Percentiles rank a stretch among this genome's conserved stretches.
Conservation (phyloP, 2,888 invertebrate genomes). For the Lysandra bellargus region DNA sequence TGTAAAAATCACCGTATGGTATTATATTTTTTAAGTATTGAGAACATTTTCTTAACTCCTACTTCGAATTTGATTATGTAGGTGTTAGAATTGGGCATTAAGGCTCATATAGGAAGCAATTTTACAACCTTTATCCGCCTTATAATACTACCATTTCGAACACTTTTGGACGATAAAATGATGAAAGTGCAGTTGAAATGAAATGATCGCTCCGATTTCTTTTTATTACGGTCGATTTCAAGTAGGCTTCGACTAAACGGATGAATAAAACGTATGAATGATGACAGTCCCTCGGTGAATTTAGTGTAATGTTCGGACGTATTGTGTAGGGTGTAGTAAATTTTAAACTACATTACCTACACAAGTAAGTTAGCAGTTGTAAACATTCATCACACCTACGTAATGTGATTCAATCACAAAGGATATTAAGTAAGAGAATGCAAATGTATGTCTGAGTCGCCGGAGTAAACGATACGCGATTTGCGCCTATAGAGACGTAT, state of each 20-base stretch:
- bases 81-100: slow-evolving; percentile 8
- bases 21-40: background rate
- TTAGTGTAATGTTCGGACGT: slow-evolving; percentile 30
- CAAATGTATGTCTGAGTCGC: slow-evolving; percentile 22
- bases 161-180: background rate
- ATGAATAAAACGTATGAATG: slow-evolving; percentile 9
- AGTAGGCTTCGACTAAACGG: slow-evolving; percentile 12
- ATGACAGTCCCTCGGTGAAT: slow-evolving; percentile 22
- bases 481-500: slow-evolving; percentile 23
- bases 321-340: slow-evolving; percentile 30
- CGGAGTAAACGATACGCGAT: slow-evolving; percentile 27
- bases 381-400: slow-evolving; percentile 34
- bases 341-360: slow-evolving; percentile 32
- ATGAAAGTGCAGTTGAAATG: background rate
- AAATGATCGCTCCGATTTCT: slow-evolving; percentile 7
- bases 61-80: background rate
- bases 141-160: background rate
- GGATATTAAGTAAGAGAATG: slow-evolving; percentile 32
- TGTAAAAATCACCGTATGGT: background rate
- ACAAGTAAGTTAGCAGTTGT: slow-evolving; percentile 32
- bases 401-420: slow-evolving; percentile 34
- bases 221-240: background rate
- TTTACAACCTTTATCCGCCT: background rate
- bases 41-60: background rate
- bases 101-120: background rate